Percentiles rank a stretch among this genome's conserved stretches.
phyloP scores from a whole-genome alignment of 2,113 vertebrate species.

The Tichodroma muraria region DNA sequence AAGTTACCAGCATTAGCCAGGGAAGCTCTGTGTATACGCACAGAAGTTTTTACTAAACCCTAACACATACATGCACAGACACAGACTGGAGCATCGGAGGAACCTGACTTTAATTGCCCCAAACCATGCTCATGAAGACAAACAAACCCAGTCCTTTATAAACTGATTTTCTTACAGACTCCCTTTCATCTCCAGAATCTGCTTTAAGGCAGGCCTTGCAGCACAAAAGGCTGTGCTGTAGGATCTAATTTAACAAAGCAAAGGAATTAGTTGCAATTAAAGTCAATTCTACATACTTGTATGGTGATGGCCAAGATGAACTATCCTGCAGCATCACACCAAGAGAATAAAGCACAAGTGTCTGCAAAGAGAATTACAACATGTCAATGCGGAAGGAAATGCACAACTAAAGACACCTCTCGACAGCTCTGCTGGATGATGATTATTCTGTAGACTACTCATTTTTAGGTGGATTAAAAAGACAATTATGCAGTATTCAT shows the following conservation, averaged over 20 bases:
- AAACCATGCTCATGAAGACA: background rate
- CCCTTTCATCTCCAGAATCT: background rate
- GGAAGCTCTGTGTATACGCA: background rate
- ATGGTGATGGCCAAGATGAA: constrained; percentile 83
- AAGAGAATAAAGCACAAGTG: constrained; percentile 90
- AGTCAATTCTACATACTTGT: constrained; percentile 74
- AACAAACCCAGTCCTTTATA: background rate
- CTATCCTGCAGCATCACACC: constrained; percentile 91
- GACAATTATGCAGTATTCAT: background rate
- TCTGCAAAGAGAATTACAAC: constrained; percentile 71
- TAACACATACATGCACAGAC: background rate
- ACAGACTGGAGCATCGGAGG: background rate
- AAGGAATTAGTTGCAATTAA: background rate
- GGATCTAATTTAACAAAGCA: background rate
- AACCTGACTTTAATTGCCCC: background rate
- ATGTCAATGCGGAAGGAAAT: background rate
- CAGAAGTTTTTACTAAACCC: background rate
- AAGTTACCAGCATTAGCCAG: background rate
- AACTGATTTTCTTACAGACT: background rate
- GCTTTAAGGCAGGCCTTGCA: background rate
- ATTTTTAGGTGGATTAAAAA: background rate
- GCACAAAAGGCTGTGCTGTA: background rate
- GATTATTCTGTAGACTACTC: background rate
- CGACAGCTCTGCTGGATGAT: background rate
- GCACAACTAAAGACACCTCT: background rate